Conservation (phyloP, 2,113 vertebrate species). For the Tragulus kanchil region DNA sequence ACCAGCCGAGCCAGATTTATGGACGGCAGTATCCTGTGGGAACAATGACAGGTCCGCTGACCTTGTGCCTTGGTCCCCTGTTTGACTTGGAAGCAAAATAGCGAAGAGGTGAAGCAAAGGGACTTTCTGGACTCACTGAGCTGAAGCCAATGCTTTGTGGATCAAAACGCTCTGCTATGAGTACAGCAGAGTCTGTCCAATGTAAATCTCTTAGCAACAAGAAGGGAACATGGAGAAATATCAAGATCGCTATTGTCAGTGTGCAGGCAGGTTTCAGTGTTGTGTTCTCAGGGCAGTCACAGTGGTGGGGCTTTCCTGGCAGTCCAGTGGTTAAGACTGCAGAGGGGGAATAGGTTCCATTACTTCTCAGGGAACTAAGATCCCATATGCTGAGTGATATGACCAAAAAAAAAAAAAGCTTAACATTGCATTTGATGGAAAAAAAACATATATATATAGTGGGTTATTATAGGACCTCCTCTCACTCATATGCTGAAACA, state of each 20-base stretch:
- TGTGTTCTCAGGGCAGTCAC: conserved; percentile 66
- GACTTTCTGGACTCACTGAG: conserved; percentile 52
- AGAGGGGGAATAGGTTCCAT: not conserved
- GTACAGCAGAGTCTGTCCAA: conserved; percentile 74
- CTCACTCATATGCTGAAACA: not conserved
- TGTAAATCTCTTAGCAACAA: conserved; percentile 82
- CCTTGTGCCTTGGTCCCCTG: not conserved
- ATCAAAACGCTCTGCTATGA: conserved; percentile 83
- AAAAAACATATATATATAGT: not conserved
- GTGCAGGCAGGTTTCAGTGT: conserved; percentile 47
- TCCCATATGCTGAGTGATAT: not conserved
- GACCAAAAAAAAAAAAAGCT: not conserved
- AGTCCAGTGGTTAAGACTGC: not conserved
- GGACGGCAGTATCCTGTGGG: conserved; percentile 56
- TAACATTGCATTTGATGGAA: not conserved
- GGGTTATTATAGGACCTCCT: not conserved
- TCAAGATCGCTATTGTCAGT: conserved; percentile 60
- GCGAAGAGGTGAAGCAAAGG: too few relatives aligned
- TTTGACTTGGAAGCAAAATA: too few relatives aligned
- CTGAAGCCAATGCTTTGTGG: conserved; percentile 84
- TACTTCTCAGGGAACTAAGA: not conserved
- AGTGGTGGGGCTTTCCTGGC: not conserved
- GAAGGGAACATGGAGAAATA: conserved; percentile 80
- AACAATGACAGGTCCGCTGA: not conserved
- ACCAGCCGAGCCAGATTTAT: conserved; percentile 25